Percentiles rank a stretch among this genome's conserved stretches.
phyloP scores from a whole-genome alignment of 2,888 invertebrate species.

The Clusia tigrina region DNA sequence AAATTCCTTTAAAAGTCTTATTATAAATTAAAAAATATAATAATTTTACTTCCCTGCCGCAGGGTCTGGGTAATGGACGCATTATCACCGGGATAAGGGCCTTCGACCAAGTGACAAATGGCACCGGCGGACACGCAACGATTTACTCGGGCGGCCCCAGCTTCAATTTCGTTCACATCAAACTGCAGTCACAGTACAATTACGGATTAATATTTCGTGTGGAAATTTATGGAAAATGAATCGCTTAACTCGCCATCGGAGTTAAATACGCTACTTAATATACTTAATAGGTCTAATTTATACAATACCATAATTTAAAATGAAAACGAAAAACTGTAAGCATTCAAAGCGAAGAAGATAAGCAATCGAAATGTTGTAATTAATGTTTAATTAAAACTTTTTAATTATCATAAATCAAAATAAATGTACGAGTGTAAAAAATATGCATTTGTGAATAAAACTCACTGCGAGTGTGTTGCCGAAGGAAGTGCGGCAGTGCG shows the following conservation, averaged over 20 bases:
- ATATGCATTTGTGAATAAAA: too few relatives aligned
- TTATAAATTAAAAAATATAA: background rate
- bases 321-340: too few relatives aligned
- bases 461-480: too few relatives aligned
- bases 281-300: constrained; percentile 26
- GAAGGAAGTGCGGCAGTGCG: too few relatives aligned
- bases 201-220: constrained; percentile 57
- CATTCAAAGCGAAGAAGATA: too few relatives aligned
- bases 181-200: constrained; percentile 59
- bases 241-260: background rate
- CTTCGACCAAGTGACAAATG: constrained; percentile 59
- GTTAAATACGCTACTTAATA: constrained; percentile 13
- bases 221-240: constrained; percentile 58
- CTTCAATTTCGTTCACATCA: constrained; percentile 58
- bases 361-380: too few relatives aligned
- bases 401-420: too few relatives aligned
- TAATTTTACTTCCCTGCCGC: background rate
- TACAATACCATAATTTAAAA: too few relatives aligned
- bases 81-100: constrained; percentile 59
- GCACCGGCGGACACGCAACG: constrained; percentile 59
- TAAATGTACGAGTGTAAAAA: too few relatives aligned
- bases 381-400: too few relatives aligned
- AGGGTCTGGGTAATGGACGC: constrained; percentile 57
- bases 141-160: constrained; percentile 60
- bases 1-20: background rate